Evolutionary conservation across 1,140 invertebrate species (phyloP).

Genomic region (Bombyx mandarina): DNA sequence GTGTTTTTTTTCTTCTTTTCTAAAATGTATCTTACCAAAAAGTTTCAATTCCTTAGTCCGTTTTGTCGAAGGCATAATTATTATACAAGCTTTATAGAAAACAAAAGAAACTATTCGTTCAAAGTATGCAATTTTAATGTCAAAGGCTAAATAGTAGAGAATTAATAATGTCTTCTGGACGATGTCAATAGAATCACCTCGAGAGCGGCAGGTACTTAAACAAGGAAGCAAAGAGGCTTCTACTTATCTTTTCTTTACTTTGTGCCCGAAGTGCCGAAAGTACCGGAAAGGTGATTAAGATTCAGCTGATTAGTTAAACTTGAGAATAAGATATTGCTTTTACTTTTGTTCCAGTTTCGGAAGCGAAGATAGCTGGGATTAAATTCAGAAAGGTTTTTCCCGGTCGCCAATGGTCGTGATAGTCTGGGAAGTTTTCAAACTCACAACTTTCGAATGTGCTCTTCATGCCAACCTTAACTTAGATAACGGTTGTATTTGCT

Average conservation of each 20-base stretch:
- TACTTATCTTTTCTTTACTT: conserved; percentile 26
- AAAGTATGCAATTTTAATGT: conserved; percentile 6
- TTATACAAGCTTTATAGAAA: not conserved
- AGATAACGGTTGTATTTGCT: too few species aligned
- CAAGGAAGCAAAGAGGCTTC: conserved; percentile 15
- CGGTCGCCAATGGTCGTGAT: conserved; percentile 1
- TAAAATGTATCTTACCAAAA: too few species aligned
- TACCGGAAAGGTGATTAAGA: conserved; percentile 27
- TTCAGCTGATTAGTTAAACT: conserved; percentile 25
- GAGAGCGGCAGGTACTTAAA: conserved; percentile 13
- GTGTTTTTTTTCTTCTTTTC: too few species aligned
- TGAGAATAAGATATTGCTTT: conserved; percentile 21
- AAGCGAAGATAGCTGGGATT: conserved; percentile 6
- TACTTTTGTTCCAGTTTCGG: conserved; percentile 17
- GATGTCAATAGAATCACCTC: conserved; percentile 12
- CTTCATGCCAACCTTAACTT: too few species aligned
- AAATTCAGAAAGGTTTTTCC: conserved; percentile 6
- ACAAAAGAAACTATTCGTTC: conserved; percentile 1
- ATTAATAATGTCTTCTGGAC: conserved; percentile 17
- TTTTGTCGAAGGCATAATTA: too few species aligned
- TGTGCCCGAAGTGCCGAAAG: conserved; percentile 21
- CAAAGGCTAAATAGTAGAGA: conserved; percentile 14
- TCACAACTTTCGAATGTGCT: too few species aligned
- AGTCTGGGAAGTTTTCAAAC: too few species aligned
- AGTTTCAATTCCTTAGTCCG: too few species aligned